Base-by-base conservation (phyloP, 2,888 invertebrate genomes). In the Rhagium mordax region DNA sequence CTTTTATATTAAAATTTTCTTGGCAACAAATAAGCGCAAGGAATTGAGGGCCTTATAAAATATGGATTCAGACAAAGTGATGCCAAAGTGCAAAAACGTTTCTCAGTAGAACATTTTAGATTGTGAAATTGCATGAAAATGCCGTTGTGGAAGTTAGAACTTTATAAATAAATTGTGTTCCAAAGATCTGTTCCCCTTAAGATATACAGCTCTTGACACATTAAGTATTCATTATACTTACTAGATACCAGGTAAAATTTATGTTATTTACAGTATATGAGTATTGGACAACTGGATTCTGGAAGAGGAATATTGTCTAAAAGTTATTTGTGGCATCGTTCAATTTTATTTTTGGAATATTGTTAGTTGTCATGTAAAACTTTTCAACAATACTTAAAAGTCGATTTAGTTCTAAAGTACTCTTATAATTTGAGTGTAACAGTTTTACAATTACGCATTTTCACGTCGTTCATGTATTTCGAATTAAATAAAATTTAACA, bases 11-110 rank as follows among this genome's bases (percentile, higher is more conserved):
- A 21, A 62, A 62, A 70, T 48, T 15, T 24, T 33, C 62, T 53
- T 71, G 59, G 49, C 59, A 66, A 65, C 71, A 66, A 71, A 59
- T 66, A 49, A 66, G 49, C 18, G 48, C 53, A 13, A 15, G 27
- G 16, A 27, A 24, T 55, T 16, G 62, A 61, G 55, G 71, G 27
- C 15, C 66, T 53, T 27, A 71, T 71, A 71, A 71, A 71, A 71
- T 71, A 71, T 71, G 71, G 51, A 71, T 61, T 57, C 48, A 60
- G 71, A 71, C 71, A 71, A 71, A 71, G 65, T 71, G 71, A 66
- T 57, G 65, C 71, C 55, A 59, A 71, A 71, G 71, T 48, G 66
- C 57, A 57, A 33, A 65, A 71, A 66, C 71, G 47, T 66, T 49
- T 48, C 48, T 33, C 53, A 51, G 53, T 61, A 48, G 29, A 24